Conservation (phyloP, 2,113 vertebrate genomes). For the Zootoca vivipara region DNA sequence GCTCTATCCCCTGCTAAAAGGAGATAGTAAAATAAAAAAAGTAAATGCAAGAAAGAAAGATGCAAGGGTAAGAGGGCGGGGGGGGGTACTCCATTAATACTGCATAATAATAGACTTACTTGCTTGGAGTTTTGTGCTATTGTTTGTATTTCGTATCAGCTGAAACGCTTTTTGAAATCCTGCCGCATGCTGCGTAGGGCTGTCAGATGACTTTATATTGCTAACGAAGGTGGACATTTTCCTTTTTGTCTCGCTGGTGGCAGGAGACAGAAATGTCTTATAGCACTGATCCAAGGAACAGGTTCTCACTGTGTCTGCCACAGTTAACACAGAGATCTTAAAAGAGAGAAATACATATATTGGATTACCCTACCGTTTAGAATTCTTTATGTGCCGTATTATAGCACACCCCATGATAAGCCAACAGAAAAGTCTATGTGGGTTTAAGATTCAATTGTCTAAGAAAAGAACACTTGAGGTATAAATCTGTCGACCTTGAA, state of each 20-base stretch:
- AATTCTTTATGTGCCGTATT: not conserved
- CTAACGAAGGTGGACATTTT: conserved; percentile 96
- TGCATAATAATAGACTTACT: conserved; percentile 77
- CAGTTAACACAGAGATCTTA: conserved; percentile 92
- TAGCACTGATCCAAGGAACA: conserved; percentile 98
- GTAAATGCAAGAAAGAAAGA: not conserved
- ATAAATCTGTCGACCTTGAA: conserved; percentile 31
- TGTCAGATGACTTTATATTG: conserved; percentile 88
- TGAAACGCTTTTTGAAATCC: conserved; percentile 98
- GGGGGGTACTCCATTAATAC: not conserved
- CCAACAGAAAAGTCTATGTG: not conserved
- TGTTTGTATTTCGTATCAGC: conserved; percentile 91
- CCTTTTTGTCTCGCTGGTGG: conserved; percentile 96
- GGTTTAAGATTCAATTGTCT: conserved; percentile 41
- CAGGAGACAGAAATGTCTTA: conserved; percentile 93
- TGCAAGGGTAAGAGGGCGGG: not conserved
- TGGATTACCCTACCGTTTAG: conserved; percentile 40
- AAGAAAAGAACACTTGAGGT: conserved; percentile 33
- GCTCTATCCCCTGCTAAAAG: not conserved
- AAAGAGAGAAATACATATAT: conserved; percentile 10
- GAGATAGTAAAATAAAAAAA: not conserved
- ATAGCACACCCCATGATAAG: conserved; percentile 15
- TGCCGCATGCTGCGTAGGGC: conserved; percentile 88
- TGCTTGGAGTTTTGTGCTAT: conserved; percentile 81
- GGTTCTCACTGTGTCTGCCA: conserved; percentile 89